These are phyloP conservation scores for Corythaeola cristata DNA, from an alignment of 2,113 vertebrate species.

Conservation along the genomic window DNA sequence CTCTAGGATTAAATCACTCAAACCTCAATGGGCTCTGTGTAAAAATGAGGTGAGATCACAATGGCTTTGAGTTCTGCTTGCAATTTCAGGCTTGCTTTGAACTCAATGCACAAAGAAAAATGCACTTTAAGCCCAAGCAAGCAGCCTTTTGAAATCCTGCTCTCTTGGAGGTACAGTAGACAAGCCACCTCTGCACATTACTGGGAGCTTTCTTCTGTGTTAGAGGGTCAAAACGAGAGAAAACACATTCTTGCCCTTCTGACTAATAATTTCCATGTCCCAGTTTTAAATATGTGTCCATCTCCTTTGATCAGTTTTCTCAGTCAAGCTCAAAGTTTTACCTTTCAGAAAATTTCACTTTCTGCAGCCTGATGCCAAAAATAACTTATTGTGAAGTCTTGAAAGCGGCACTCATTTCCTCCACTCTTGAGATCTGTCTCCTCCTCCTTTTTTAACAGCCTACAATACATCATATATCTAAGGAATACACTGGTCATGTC, in stretches of 20 bases:
- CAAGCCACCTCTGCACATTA: background rate
- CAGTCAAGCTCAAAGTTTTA: background rate
- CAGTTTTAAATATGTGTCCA: background rate
- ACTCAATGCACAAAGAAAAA: slow-evolving; percentile 44
- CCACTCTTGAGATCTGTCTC: background rate
- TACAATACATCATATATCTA: background rate
- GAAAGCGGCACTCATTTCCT: slow-evolving; percentile 22
- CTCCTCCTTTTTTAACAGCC: slow-evolving; percentile 30
- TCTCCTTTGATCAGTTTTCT: background rate
- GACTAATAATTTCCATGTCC: background rate
- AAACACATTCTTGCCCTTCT: slow-evolving; percentile 3
- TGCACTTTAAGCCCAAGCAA: slow-evolving; percentile 32
- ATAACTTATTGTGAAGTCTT: background rate
- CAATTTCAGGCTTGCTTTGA: slow-evolving; percentile 58
- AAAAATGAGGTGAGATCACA: slow-evolving; percentile 57
- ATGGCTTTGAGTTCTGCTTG: slow-evolving; percentile 9
- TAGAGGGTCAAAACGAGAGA: background rate
- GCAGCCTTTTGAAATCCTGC: slow-evolving; percentile 7
- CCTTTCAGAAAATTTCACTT: background rate
- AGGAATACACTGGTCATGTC: background rate
- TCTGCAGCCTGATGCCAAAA: slow-evolving; percentile 9
- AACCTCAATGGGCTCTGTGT: slow-evolving; percentile 12
- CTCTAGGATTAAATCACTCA: slow-evolving; percentile 45
- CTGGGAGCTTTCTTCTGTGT: background rate
- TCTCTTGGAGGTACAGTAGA: background rate